Base-by-base conservation (phyloP, 2,888 invertebrate genomes). In the Adineta ricciae region DNA sequence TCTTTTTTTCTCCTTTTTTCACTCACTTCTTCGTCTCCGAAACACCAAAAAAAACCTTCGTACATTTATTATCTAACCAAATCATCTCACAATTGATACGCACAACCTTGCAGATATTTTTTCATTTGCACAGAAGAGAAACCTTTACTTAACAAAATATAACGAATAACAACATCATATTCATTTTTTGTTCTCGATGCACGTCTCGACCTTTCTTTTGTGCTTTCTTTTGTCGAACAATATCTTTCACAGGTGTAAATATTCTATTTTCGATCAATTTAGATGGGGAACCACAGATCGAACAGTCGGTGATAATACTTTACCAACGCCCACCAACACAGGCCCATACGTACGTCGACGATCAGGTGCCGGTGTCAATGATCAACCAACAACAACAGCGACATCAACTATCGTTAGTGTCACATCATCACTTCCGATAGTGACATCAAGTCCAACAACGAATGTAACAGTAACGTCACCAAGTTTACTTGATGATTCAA, bases 311-410 rank as follows among this genome's bases (percentile, higher is more conserved):
- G 64, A 64, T 27, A 9, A 19, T 32, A 9, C 64, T 19, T 64
- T 32, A 64, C 11, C 16, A 64, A 64, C 64, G 32, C 11, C 64
- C 16, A 64, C 32, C 7, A 64, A 64, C 32, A 64, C 64, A 78
- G 78, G 24, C 14, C 78, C 78, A 24, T 78, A 78, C 41, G 41
- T 78, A 41, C 78, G 78, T 78, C 84, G 84, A 49, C 56, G 84
- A 49, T 83, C 83, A 36, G 83, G 50, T 41, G 50, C 50, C 19
- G 83, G 46, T 83, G 84, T 72, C 50, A 27, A 82, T 9, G 83
- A 50, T 8, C 27, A 32, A 36, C 2, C 49, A 64, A 36, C 64
- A 50, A 50, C 19, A 32, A 41, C 52, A 54, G n/a, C 83, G 49
- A 49, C 27, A 14, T 83, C 83, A 32, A 78, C 84, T 24, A n/a